Conservation (phyloP, 1,140 invertebrate species). For the Adelges cooleyi region DNA sequence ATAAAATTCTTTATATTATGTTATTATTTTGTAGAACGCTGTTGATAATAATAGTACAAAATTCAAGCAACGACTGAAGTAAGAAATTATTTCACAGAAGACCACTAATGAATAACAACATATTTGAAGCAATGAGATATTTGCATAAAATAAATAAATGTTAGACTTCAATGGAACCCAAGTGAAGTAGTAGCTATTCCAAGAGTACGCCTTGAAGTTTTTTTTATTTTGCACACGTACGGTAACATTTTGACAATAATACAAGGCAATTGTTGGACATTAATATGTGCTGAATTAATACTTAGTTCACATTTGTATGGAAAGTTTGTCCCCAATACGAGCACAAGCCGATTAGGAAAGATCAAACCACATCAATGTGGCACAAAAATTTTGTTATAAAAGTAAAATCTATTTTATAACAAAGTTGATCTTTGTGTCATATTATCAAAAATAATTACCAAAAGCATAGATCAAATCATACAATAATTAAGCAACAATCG, state of each 20-base stretch:
- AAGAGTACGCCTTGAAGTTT: conserved; percentile 7
- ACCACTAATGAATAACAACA: not conserved
- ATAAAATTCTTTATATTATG: no score
- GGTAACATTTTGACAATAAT: not conserved
- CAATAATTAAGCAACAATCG: no score
- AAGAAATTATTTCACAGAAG: not conserved
- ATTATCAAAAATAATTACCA: no score
- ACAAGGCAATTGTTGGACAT: not conserved
- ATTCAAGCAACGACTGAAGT: not conserved
- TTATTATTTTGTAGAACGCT: conserved; percentile 10
- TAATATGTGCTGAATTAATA: not conserved
- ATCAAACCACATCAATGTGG: conserved; percentile 1
- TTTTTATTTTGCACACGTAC: not conserved
- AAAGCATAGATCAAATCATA: no score
- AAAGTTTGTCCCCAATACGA: conserved; percentile 23
- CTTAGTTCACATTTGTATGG: not conserved
- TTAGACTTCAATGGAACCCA: conserved; percentile 12
- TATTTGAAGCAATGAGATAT: not conserved
- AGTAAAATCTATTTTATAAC: no score
- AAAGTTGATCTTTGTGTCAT: no score
- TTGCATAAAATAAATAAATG: not conserved
- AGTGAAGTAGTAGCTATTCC: not conserved
- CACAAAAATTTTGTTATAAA: no score
- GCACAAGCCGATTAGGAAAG: conserved; percentile 19
- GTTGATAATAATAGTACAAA: not conserved